Conservation (phyloP, 64 coral and sea anemone species). For the Montipora sp. region DNA sequence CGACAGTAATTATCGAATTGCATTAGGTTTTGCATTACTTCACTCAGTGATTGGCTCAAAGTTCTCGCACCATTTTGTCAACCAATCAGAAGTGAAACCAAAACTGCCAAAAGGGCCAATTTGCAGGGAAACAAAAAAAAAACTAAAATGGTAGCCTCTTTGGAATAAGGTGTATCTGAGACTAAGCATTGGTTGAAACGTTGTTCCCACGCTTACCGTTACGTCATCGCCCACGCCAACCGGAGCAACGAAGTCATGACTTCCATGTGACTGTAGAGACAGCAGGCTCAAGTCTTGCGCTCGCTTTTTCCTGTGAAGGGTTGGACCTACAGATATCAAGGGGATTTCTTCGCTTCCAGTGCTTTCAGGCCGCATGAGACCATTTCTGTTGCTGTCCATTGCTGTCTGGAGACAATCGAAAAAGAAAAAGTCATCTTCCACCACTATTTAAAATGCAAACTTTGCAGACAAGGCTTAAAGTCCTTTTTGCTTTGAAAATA, state of each 20-base stretch:
- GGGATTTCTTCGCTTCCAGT: neutral
- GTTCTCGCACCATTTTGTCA: too few species aligned
- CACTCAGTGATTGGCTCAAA: too few species aligned
- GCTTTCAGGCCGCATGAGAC: neutral
- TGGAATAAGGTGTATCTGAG: too few species aligned
- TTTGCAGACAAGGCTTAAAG: too few species aligned
- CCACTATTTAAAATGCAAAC: too few species aligned
- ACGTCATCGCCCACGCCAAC: neutral
- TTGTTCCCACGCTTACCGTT: constrained; percentile 1
- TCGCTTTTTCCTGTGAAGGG: neutral
- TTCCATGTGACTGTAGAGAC: neutral
- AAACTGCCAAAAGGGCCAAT: too few species aligned
- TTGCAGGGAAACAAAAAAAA: too few species aligned
- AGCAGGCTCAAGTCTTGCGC: neutral
- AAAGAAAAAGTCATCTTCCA: neutral
- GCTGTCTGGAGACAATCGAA: neutral
- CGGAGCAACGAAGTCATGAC: neutral
- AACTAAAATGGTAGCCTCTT: too few species aligned
- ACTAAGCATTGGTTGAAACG: neutral
- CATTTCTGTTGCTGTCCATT: constrained; percentile 2
- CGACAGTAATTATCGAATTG: too few species aligned
- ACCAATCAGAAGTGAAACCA: too few species aligned
- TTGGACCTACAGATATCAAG: neutral
- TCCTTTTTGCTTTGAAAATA: too few species aligned
- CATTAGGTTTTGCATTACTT: too few species aligned